phyloP scores from a whole-genome alignment of 2,113 vertebrate species.

The Ascaphus truei region DNA sequence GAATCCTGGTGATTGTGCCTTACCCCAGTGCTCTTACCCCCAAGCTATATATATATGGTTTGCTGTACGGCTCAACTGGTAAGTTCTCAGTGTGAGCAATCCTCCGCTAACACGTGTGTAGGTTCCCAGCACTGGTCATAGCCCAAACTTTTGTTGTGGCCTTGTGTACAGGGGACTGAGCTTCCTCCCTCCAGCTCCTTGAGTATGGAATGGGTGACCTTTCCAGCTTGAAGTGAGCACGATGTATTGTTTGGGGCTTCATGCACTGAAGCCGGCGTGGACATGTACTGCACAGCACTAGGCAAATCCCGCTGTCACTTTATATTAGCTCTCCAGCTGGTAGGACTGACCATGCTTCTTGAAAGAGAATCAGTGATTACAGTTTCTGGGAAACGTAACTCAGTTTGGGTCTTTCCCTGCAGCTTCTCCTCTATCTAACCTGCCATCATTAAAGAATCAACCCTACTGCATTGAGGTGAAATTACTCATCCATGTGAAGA shows the following conservation, averaged over 20 bases:
- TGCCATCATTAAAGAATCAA: too few species aligned
- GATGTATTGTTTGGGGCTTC: not conserved
- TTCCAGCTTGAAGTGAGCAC: not conserved
- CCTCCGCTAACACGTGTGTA: too few species aligned
- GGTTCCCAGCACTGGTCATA: too few species aligned
- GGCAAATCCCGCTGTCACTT: slow-evolving; percentile 8
- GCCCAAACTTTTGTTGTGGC: not conserved
- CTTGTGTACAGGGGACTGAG: not conserved
- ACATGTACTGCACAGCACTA: not conserved
- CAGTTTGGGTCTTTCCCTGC: not conserved
- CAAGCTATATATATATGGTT: too few species aligned
- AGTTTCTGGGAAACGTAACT: slow-evolving; percentile 3
- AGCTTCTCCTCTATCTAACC: not conserved
- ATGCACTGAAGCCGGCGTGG: too few species aligned
- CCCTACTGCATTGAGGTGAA: too few species aligned
- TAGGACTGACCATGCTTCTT: not conserved
- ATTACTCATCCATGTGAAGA: too few species aligned
- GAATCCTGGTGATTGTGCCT: too few species aligned
- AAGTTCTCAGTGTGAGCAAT: too few species aligned
- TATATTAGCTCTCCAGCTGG: not conserved
- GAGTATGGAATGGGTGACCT: not conserved
- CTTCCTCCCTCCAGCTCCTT: not conserved
- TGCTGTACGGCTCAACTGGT: too few species aligned
- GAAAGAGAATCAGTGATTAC: not conserved
- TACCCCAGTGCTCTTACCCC: too few species aligned